Base-by-base conservation (phyloP, 2,888 invertebrate genomes). In the Heteromyza rotundicornis region DNA sequence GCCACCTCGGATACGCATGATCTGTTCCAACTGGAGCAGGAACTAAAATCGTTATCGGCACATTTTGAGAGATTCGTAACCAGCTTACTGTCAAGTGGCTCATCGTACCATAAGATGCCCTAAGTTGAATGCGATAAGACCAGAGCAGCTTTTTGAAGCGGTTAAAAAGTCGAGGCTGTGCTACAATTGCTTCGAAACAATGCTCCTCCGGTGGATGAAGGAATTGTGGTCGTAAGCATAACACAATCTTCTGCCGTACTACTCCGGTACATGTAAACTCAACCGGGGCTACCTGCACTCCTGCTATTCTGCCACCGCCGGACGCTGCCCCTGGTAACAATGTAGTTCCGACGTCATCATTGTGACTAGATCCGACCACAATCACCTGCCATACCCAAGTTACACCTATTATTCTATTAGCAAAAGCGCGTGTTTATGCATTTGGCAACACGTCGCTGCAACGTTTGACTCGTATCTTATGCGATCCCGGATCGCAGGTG, bases 401-500 rank as follows among this genome's bases (percentile, higher is more conserved):
- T 32, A 32, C 5, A 12, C 23, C 50, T n/a, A 57, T 59, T 7
- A 53, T 63, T 2, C 32, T 65, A 27, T 47, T 62, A 16, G 64
- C 63, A 2, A 65, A 59, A 19, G 62, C 57, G 51, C 52, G 24
- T 2, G 64, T 27, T 10, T 53, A 52, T 20, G 61, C 53, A 54
- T 24, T 16, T 56, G 62, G 58, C 10, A 20, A 54, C 27, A 17
- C 22, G 7, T 8, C 3, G 2, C 16, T 52, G 40, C 51, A 55
- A 44, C 55, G 54, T 12, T n/a, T 62, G 22, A 57, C 35, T 20
- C 59, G 59, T 17, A 23, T 59, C 16, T 50, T 65, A 19, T 60
- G 63, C 49, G 63, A 66, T 62, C 64, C 66, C 19, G 64, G 60
- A 60, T 66, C 66, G 40, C 64, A 66, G 53, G 60, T 59, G 51